Base-by-base conservation (phyloP, 2,113 vertebrate species). In the Anoura caudifer region DNA sequence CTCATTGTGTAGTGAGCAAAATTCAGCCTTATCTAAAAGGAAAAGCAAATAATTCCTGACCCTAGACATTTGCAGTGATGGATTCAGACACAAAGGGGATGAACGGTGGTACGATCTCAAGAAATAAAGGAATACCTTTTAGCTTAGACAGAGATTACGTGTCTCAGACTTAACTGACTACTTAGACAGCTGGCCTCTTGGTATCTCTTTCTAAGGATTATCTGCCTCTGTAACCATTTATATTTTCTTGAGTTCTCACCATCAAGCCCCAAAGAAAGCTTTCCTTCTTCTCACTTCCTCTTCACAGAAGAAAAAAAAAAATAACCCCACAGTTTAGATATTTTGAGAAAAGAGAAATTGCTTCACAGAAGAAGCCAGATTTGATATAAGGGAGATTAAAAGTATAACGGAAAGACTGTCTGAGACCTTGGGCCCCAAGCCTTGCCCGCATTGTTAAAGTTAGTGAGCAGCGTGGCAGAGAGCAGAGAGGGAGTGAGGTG, bases 181-280 rank as follows among this genome's bases (percentile, higher is more conserved):
- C 77, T 47, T 20, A 14, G 24, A 73, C 43, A 28, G 67, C 28
- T 75, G 77, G 85, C 85, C 50, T 72, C 81, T 41, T 41, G 33
- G 2, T 61, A 3, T 54, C 59, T 76, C 77, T 95, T 69, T 67
- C 67, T 72, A 38, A 83, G 61, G 81, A 70, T 65, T 28, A 59
- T 43, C 47, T 38, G 47, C 26, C 56, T 70, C 52, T 61, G 16
- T 38, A 77, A 38, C 43, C 70, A 3, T 80, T 87, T 67, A 15
- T 77, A 28, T 76, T 54, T 94, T 90, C 80, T 84, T 90, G 43
- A 79, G 54, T 89, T 96, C 69, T 91, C 91, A 87, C 69, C 69
- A 36, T 7, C 72, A 41, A 89, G 9, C n/a, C 56, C 79, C 45
- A 87, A 80, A 88, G 90, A 93, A 93, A 87, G 63, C 72, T 59